Conservation (phyloP, 1,140 invertebrate genomes). For the Caenorhabditis brenneri region DNA sequence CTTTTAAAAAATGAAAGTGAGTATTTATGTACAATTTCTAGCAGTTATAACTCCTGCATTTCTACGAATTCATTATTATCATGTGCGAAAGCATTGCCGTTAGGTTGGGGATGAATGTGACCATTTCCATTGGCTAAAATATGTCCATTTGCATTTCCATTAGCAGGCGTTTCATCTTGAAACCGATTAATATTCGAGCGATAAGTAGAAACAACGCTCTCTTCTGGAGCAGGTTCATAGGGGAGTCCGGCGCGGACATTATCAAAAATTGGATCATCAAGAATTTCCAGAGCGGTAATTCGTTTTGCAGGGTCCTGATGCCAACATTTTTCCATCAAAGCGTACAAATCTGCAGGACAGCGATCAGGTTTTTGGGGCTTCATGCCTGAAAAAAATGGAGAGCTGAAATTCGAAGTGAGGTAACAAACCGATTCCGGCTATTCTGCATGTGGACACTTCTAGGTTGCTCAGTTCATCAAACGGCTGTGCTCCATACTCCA, state of each 20-base stretch:
- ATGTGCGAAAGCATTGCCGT: too few species aligned
- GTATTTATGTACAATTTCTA: too few species aligned
- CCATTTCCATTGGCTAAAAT: too few species aligned
- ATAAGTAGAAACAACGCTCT: background rate
- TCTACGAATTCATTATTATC: too few species aligned
- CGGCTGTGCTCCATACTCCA: slow-evolving; percentile 84
- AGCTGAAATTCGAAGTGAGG: too few species aligned
- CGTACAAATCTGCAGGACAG: slow-evolving; percentile 29
- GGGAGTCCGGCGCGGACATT: background rate
- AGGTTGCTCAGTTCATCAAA: slow-evolving; percentile 93
- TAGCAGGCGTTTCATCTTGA: background rate
- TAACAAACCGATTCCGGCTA: slow-evolving; percentile 29
- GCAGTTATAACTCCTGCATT: too few species aligned
- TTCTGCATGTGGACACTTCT: slow-evolving; percentile 80
- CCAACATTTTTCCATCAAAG: slow-evolving; percentile 36
- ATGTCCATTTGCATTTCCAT: too few species aligned
- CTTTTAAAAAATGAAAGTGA: too few species aligned
- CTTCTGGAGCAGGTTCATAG: background rate
- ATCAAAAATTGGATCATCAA: background rate
- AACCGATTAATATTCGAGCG: background rate
- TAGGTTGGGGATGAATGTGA: too few species aligned
- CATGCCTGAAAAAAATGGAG: slow-evolving; percentile 52
- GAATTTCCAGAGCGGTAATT: background rate
- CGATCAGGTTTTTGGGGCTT: slow-evolving; percentile 4
- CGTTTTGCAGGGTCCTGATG: slow-evolving; percentile 31